Conservation (phyloP, 1,140 invertebrate genomes). For the Trinorchestia longiramus region DNA sequence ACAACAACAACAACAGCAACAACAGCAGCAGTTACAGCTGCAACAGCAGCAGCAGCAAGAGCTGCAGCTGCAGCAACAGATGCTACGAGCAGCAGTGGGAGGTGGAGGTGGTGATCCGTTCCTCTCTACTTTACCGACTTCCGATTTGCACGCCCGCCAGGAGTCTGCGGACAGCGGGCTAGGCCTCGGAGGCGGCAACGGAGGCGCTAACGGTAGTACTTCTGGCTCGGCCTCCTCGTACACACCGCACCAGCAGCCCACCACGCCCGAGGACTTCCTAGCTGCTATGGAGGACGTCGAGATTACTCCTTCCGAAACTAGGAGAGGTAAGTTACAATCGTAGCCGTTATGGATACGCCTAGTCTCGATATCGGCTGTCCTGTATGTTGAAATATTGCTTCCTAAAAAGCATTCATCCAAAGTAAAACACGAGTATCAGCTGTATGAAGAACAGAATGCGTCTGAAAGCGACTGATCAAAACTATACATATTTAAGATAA, state of each 20-base stretch:
- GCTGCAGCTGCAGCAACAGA: conserved; percentile 69
- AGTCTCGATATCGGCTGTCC: background rate
- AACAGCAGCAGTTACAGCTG: conserved; percentile 68
- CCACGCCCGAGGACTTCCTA: conserved; percentile 93
- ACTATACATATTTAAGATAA: no score
- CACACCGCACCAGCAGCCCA: conserved; percentile 75
- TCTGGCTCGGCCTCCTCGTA: conserved; percentile 20
- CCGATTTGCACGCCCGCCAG: conserved; percentile 86
- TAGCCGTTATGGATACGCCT: conserved; percentile 55
- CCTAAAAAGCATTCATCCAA: background rate
- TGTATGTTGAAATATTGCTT: background rate
- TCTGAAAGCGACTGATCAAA: background rate
- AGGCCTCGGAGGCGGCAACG: conserved; percentile 78
- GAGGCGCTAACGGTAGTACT: conserved; percentile 28
- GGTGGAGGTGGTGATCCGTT: background rate
- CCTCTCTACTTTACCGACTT: conserved; percentile 70
- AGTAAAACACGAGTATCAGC: background rate
- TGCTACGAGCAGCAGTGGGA: conserved; percentile 51
- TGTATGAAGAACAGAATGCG: background rate
- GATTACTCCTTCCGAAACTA: conserved; percentile 62
- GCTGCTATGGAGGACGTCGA: conserved; percentile 82
- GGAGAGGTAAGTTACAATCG: conserved; percentile 60
- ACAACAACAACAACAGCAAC: conserved; percentile 64
- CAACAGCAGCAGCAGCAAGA: conserved; percentile 60
- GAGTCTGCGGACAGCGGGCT: conserved; percentile 94